A percentile compares a stretch with the other conserved stretches of the same genome.
phyloP scores from a whole-genome alignment of 2,888 invertebrate genomes.

The Trissolcus japonicus region DNA sequence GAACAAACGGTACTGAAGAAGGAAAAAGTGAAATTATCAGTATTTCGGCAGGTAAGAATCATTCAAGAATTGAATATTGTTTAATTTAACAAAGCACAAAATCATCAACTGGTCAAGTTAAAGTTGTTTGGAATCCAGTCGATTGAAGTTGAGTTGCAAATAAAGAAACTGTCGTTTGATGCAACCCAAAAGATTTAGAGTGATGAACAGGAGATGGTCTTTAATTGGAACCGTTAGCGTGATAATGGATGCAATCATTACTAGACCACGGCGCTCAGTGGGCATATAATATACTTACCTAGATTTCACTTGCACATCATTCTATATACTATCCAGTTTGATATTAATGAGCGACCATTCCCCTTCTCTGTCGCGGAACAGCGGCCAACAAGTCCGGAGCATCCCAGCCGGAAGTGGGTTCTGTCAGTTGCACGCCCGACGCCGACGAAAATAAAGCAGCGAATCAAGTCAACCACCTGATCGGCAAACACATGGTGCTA shows the following conservation, averaged over 20 bases:
- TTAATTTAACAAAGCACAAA: neutral
- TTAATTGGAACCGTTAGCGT: slow-evolving; percentile 68
- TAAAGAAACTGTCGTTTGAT: slow-evolving; percentile 24
- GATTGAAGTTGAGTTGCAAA: neutral
- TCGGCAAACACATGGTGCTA: slow-evolving; percentile 89
- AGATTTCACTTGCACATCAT: slow-evolving; percentile 73
- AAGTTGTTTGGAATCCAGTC: neutral
- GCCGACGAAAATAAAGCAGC: slow-evolving; percentile 69
- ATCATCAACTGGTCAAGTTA: neutral
- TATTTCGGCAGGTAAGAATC: slow-evolving; percentile 61
- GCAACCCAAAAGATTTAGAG: slow-evolving; percentile 58
- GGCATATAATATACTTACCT: slow-evolving; percentile 76
- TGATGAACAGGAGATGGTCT: slow-evolving; percentile 52
- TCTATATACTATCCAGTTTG: slow-evolving; percentile 48
- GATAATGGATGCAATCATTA: slow-evolving; percentile 73
- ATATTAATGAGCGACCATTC: slow-evolving; percentile 60
- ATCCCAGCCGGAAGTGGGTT: slow-evolving; percentile 70
- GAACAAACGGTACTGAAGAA: slow-evolving; percentile 57
- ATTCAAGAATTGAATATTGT: neutral
- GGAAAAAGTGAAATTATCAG: slow-evolving; percentile 63
- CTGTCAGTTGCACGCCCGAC: slow-evolving; percentile 76
- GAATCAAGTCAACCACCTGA: slow-evolving; percentile 79
- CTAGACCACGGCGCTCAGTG: slow-evolving; percentile 74
- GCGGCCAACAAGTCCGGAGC: slow-evolving; percentile 74
- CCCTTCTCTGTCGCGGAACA: slow-evolving; percentile 68